Percentiles rank a stretch among this genome's conserved stretches.
Conservation (phyloP, 2,797 vertebrate genomes). For the Microhierax caerulescens region DNA sequence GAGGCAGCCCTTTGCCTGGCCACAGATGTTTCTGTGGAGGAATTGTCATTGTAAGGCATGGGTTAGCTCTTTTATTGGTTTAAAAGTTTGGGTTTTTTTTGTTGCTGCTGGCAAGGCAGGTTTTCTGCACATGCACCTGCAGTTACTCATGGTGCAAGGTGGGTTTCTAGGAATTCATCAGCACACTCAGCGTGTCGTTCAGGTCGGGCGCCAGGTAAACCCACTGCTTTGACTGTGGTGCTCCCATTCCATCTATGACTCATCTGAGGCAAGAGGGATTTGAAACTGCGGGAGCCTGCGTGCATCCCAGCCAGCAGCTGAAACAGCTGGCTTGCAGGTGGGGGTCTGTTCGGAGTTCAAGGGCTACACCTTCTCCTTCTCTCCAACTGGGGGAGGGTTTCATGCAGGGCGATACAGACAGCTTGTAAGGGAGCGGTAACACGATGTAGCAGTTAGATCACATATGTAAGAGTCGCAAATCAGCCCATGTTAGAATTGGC, state of each 20-base stretch:
- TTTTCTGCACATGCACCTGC: rapidly evolving
- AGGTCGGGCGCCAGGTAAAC: not conserved
- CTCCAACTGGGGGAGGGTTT: not conserved
- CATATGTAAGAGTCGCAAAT: not conserved
- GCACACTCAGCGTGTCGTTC: not conserved
- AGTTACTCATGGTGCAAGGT: not conserved
- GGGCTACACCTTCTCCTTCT: not conserved
- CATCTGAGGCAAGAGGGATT: not conserved
- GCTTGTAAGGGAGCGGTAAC: not conserved
- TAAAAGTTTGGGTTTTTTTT: not conserved
- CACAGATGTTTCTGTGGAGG: not conserved
- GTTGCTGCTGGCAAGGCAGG: not conserved
- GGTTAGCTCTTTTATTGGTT: not conserved
- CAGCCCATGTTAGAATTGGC: not conserved
- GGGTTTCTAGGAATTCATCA: not conserved
- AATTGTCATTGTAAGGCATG: not conserved
- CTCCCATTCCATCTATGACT: not conserved
- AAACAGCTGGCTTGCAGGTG: not conserved
- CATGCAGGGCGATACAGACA: rapidly evolving
- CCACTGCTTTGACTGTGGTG: rapidly evolving
- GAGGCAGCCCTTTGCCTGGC: not conserved
- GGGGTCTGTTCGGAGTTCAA: not conserved
- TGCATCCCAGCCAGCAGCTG: not conserved
- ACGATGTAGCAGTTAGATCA: not conserved
- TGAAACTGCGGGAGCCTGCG: not conserved